Evolutionary conservation across 53 echinoderm and acorn worm genomes (phyloP).

Genomic region (Paelopatides confundens): DNA sequence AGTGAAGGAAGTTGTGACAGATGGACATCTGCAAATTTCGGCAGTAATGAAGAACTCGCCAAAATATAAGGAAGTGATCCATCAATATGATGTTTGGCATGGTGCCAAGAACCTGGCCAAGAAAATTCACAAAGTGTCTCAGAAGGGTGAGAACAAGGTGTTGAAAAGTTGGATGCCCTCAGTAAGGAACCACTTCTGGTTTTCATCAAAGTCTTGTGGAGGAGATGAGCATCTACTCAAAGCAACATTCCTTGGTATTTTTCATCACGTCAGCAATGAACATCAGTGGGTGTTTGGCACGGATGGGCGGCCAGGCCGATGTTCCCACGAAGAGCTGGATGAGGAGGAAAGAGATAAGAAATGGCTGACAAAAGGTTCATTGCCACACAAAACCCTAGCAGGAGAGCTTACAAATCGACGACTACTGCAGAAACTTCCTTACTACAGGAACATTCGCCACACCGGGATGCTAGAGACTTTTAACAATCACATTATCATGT

Average conservation of each 20-base stretch:
- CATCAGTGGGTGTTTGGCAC: conserved; percentile 45
- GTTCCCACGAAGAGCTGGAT: conserved; percentile 26
- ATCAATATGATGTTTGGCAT: conserved; percentile 60
- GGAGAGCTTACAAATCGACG: neutral
- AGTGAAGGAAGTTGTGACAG: conserved; percentile 37
- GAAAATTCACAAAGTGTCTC: conserved; percentile 4
- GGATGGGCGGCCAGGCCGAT: conserved; percentile 37
- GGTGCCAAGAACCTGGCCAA: conserved; percentile 39
- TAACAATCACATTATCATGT: conserved; percentile 55
- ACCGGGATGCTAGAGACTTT: conserved; percentile 26
- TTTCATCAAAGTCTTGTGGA: neutral
- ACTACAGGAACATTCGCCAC: neutral
- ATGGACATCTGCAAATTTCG: conserved; percentile 57
- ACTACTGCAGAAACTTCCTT: neutral
- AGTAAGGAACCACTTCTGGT: conserved; percentile 60
- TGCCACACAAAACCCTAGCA: neutral
- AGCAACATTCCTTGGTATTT: neutral
- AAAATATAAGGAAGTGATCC: conserved; percentile 25
- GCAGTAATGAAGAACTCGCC: conserved; percentile 24
- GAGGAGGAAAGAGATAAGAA: neutral
- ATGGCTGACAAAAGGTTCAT: conserved; percentile 3
- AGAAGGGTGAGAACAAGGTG: conserved; percentile 2
- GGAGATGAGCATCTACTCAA: neutral
- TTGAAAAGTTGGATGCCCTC: conserved; percentile 28
- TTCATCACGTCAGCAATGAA: conserved; percentile 58